Evolutionary conservation across 2,797 vertebrate species (phyloP).

Genomic region (Numenius phaeopus): DNA sequence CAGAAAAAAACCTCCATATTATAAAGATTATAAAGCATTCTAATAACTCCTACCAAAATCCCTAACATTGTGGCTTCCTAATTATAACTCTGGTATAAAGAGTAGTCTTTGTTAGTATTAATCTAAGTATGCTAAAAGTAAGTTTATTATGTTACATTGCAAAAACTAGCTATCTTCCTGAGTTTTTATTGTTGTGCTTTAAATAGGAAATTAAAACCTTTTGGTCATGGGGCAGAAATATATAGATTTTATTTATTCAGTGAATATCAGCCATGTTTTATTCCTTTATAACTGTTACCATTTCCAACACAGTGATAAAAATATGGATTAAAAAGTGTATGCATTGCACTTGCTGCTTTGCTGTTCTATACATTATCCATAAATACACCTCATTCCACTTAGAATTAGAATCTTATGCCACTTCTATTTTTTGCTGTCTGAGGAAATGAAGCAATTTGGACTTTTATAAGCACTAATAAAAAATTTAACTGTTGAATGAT

Average conservation of each 20-base stretch:
- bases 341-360: not conserved
- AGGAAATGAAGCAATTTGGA: not conserved
- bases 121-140: not conserved
- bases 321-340: not conserved
- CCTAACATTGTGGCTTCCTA: not conserved
- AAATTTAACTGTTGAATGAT: not conserved
- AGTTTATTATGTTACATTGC: not conserved
- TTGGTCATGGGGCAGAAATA: not conserved
- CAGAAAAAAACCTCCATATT: not conserved
- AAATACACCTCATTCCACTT: not conserved
- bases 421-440: not conserved
- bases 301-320: not conserved
- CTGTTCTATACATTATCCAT: not conserved
- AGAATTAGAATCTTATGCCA: not conserved
- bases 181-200: not conserved
- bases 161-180: not conserved
- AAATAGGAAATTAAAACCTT: not conserved
- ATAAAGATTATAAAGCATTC: not conserved
- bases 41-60: not conserved
- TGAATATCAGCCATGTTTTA: accelerated
- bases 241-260: not conserved
- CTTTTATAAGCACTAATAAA: not conserved
- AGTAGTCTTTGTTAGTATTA: not conserved
- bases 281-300: not conserved
- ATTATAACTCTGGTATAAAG: not conserved